These are phyloP conservation scores for Idaea straminata DNA, from an alignment of 2,888 invertebrate genomes.

Conservation along the genomic window DNA sequence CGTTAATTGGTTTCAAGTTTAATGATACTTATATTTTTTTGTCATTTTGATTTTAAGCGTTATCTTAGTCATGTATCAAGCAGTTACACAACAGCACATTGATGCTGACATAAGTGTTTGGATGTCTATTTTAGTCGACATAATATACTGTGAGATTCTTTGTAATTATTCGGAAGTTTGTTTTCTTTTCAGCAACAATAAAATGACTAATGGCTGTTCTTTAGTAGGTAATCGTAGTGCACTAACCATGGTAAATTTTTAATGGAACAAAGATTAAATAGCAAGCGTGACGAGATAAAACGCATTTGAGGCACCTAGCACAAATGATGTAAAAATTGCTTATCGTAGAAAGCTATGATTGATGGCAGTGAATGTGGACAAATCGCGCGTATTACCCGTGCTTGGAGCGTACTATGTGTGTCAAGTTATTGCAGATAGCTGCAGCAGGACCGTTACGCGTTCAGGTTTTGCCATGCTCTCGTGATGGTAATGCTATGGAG, in stretches of 20 bases:
- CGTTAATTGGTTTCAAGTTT: neutral
- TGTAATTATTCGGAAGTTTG: neutral
- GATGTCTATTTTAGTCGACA: neutral
- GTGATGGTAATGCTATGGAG: slow-evolving; percentile 41
- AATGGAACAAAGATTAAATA: neutral
- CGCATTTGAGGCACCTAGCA: neutral
- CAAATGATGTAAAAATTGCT: slow-evolving; percentile 14
- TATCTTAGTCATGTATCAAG: neutral
- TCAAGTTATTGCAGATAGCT: slow-evolving; percentile 41
- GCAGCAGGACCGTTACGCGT: slow-evolving; percentile 56
- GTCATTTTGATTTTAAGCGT: neutral
- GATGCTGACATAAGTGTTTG: neutral
- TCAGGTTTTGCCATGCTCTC: slow-evolving; percentile 63
- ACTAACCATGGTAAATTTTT: neutral
- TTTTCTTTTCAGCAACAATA: too few relatives aligned
- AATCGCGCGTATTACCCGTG: slow-evolving; percentile 36
- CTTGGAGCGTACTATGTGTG: slow-evolving; percentile 37
- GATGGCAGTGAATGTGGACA: slow-evolving; percentile 28
- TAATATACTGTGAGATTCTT: neutral
- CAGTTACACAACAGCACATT: neutral
- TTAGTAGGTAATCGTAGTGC: neutral
- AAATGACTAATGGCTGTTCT: neutral
- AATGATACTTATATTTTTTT: neutral
- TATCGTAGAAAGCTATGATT: slow-evolving; percentile 27
- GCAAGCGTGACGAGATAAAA: neutral